These are phyloP conservation scores for Otolemur crassicaudatus DNA, from an alignment of 2,797 vertebrate species.

Conservation along the genomic window DNA sequence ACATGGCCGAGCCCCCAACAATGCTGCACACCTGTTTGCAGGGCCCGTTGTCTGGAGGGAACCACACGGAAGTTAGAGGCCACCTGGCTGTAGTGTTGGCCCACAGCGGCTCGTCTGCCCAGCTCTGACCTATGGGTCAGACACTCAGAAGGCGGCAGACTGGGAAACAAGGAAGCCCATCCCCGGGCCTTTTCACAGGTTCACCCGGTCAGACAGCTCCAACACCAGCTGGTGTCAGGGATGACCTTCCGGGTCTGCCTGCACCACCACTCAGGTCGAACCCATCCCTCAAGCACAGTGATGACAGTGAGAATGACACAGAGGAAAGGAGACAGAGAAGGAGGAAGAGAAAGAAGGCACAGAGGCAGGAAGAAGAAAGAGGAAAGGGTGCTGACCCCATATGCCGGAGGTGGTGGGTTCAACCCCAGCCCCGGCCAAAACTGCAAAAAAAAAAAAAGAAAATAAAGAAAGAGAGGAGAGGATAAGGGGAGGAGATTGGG, in stretches of 20 bases:
- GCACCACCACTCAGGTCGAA: neutral
- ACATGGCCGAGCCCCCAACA: constrained; percentile 85
- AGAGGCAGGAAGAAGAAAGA: neutral
- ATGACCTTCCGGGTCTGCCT: fast-evolving
- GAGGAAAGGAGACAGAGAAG: no score
- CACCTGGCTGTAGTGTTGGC: fast-evolving
- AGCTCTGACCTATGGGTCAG: neutral
- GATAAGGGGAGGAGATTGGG: no score
- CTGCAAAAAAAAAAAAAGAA: no score
- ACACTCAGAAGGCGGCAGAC: fast-evolving
- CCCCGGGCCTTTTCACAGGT: neutral
- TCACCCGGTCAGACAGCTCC: fast-evolving
- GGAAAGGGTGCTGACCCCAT: no score
- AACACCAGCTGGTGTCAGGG: neutral
- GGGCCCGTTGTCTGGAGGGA: constrained; percentile 88
- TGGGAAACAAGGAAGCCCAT: neutral
- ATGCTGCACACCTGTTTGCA: constrained; percentile 91
- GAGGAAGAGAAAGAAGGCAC: neutral
- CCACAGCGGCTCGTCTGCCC: fast-evolving
- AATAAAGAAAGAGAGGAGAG: neutral
- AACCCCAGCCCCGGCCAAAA: no score
- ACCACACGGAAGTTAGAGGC: neutral
- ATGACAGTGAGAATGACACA: neutral
- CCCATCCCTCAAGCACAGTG: neutral
- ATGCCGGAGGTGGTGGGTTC: no score